Evolutionary conservation across 2,797 vertebrate species (phyloP), one percentile per base, ranked within the genome.

Genomic region (Pyrocephalus nanus): DNA sequence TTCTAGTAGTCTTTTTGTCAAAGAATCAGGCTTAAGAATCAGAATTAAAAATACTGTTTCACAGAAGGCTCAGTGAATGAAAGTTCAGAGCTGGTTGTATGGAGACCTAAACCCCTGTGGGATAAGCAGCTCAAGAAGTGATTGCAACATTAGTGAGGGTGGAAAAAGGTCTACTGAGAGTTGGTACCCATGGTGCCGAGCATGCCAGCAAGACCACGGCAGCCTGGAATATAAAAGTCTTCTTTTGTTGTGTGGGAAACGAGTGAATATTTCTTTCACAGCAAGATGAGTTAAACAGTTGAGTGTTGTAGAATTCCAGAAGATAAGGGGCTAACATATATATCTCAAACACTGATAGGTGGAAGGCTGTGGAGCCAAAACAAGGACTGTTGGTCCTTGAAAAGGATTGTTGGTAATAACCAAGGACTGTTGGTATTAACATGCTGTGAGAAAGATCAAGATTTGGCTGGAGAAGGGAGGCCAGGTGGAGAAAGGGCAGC

Each of bases 11-110:
- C 9, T 80, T 86, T 77, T 43, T 83, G 48, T 36, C 22, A 71
- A 48, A 67, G 45, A 84, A 55, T 77, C 11, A 29, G 23, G 9
- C 18, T 61, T 38, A 50, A 48, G 48, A 50, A 50, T 50, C 55
- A 55, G 17, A 65, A 13, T 47, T 79, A 60, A 86, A 71, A 92
- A n/a, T 20, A 36, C 7, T 22, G 7, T 67, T 88, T 82, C 25
- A 8, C 34, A 62, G 61, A 50, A 47, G 12, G 6, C 12, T 51
- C 0, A 0, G 7, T 30, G 30, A 34, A 42, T 66, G 22, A n/a
- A 86, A 77, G 19, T 30, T 40, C 42, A 61, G 29, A 51, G 20
- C 8, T 67, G 34, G 9, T 55, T 40, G 4, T 11, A 21, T 1
- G 2, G 19, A 54, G 12, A 15, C 5, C n/a, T 60, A 66, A 83